Evolutionary conservation across 2,797 vertebrate species (phyloP), one percentile per base, ranked within the genome.

Genomic region (Cyclopterus lumpus): DNA sequence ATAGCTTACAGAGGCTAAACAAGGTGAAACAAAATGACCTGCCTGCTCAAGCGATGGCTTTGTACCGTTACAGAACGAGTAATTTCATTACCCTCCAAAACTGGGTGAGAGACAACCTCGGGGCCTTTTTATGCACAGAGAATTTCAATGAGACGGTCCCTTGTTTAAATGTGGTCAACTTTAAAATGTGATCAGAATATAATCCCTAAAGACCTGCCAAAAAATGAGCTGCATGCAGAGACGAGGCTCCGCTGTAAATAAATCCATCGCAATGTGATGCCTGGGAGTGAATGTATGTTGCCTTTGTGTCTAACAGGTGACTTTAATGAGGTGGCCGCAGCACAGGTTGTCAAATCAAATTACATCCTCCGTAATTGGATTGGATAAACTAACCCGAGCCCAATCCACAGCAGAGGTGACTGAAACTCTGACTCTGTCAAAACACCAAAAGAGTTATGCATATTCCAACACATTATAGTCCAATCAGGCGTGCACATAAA

Each of bases 261-360:
- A 57, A 80, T 42, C 66, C 28, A 55, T 22, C 59, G 42, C 36
- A 67, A 60, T 74, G 51, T 60, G 26, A 84, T 51, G 67, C 42
- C 34, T 48, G 16, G 18, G 32, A 70, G 75, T 72, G 54, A 28
- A 76, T 73, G 26, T 72, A 28, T 54, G 65, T 46, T 58, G 60
- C 49, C 28, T 48, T 77, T 75, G 58, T 63, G 68, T 80, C 67
- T 15, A 59, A 69, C 46, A 69, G 70, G 66, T 78, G 57, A 75
- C 32, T 76, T 67, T 26, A 36, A 60, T 51, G 57, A 68, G 53
- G 28, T 36, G 38, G 69, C 30, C 32, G 60, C 48, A n/a, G 67
- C 3, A 6, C 32, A 64, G 66, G 69, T 57, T 79, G 73, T 77
- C 58, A 79, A 84, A 84, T 82, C 77, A 66, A 87, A 87, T 83